Evolutionary conservation across 2,888 invertebrate genomes (phyloP), one percentile per base, ranked within the genome.

Genomic region (Myathropa florea): DNA sequence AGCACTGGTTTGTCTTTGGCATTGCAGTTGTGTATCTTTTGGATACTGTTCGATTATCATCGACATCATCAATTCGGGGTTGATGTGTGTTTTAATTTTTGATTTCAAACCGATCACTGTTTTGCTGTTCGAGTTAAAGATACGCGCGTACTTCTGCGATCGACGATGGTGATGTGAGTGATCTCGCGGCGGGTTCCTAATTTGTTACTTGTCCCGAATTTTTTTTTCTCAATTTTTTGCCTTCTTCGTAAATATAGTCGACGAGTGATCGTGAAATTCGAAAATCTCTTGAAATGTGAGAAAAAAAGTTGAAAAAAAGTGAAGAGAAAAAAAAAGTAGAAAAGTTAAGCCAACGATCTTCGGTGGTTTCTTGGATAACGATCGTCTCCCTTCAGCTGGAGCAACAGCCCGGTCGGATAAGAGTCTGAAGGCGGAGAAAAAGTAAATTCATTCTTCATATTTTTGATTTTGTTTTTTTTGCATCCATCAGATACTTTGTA

Each of bases 321-420:
- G 24, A 53, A 60, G 24, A 30, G 21, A 24, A 39, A 65, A 67
- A 30, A 76, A 21, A 57, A 73, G 2, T 26, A 21, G 9, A 46
- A 28, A 26, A 61, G 23, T 55, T 14, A 33, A 46, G 26, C 14
- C 39, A 33, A 65, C 12, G n/a, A 18, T 39, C 28, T 71, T 26
- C 26, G 18, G 64, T 75, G 55, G 18, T 14, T 53, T 21, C 21
- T 24, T 23, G 57, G 57, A 57, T 57, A 57, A 3, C 57, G 18
- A 18, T n/a, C 57, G 6, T 3, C 57, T 2, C 23, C 12, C 57
- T 12, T 12, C 57, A 81, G 28, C 61, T 30, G 55, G 14, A 67
- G 70, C 68, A 68, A 64, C 73, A 73, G 71, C 70, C 75, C 83
- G 71, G 23, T 82, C 81, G 86, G 83, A 82, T 79, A 75, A 18